Evolutionary conservation across 2,888 invertebrate species (phyloP), one percentile per base, ranked within the genome.

Genomic region (Lamellibrachia columna): DNA sequence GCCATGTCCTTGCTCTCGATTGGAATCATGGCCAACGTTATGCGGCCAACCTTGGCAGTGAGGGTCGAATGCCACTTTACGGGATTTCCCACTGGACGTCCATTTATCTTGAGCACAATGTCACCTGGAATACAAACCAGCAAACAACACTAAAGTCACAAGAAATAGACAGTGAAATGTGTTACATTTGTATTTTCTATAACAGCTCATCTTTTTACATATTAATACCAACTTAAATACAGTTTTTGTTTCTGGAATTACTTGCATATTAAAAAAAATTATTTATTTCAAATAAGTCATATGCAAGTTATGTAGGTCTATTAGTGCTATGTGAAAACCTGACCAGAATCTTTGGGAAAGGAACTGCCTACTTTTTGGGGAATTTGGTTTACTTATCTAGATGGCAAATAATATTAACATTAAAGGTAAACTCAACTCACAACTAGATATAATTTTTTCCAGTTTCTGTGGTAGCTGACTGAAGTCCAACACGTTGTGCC

Each of bases 41-140:
- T 92, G 3, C 93, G 93, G 7, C 95, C 95, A 53, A 94, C 93
- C 60, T 94, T 93, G 52, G 94, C 95, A 0, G 94, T 92, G 52
- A 96, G 93, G 22, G 95, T 93, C 1, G 94, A 94, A 52, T 94
- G 94, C 22, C 96, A 93, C 52, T 94, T 94, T 7, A 95, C 94
- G 15, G 95, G 90, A 91, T 94, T 94, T 9, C 94, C 93, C 9
- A 95, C 93, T 9, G 94, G 93, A 53, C 93, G 94, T 6, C 95
- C 95, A 93, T 96, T 96, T 3, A 95, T 95, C 93, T 96, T 95
- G 91, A 96, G 92, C 55, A 96, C 95, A 9, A 96, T 94, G 93
- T 96, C 96, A 92, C 96, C 96, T 95, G 92, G 4, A 93, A 93
- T 40, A 40, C 40, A 75, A n/a, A 22, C 22, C 22, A 75, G n/a